phyloP scores from a whole-genome alignment of 2,888 invertebrate species.

The Alloplasta piceator region DNA sequence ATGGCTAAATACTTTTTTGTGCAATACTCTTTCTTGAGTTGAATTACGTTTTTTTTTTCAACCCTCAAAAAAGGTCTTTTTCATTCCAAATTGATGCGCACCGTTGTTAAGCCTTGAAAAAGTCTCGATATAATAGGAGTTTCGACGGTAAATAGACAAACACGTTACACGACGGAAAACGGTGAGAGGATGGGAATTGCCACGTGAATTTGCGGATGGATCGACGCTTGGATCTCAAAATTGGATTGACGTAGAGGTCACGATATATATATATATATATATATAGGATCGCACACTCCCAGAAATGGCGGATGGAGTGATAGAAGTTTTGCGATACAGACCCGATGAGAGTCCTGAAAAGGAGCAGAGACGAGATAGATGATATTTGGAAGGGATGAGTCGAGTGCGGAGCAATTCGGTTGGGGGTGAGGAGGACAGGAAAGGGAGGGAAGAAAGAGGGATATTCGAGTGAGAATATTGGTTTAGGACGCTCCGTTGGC shows the following conservation, averaged over 20 bases:
- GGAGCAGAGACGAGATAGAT: conserved; percentile 20
- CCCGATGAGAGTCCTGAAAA: conserved; percentile 32
- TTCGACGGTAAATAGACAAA: too few species aligned
- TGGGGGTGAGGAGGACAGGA: conserved; percentile 5
- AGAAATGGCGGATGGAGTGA: conserved; percentile 39
- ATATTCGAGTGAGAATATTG: conserved; percentile 68
- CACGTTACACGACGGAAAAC: not conserved
- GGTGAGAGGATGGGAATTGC: conserved; percentile 38
- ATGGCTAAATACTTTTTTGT: too few species aligned
- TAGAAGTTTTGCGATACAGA: conserved; percentile 40
- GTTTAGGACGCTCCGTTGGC: conserved; percentile 69
- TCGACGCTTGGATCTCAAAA: conserved; percentile 56
- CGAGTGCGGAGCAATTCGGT: conserved; percentile 41
- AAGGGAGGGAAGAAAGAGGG: conserved; percentile 20
- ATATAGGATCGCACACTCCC: conserved; percentile 1
- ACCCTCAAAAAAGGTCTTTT: not conserved
- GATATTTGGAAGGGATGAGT: conserved; percentile 16
- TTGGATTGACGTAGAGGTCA: conserved; percentile 43
- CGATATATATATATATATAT: conserved; percentile 40
- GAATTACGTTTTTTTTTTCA: too few species aligned
- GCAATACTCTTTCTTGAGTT: too few species aligned
- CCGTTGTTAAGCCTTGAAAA: conserved; percentile 10
- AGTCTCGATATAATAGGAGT: not conserved
- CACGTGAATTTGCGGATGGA: conserved; percentile 44
- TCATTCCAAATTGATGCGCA: conserved; percentile 7